phyloP scores from a whole-genome alignment of 2,797 vertebrate species.

The Botia almorhae region DNA sequence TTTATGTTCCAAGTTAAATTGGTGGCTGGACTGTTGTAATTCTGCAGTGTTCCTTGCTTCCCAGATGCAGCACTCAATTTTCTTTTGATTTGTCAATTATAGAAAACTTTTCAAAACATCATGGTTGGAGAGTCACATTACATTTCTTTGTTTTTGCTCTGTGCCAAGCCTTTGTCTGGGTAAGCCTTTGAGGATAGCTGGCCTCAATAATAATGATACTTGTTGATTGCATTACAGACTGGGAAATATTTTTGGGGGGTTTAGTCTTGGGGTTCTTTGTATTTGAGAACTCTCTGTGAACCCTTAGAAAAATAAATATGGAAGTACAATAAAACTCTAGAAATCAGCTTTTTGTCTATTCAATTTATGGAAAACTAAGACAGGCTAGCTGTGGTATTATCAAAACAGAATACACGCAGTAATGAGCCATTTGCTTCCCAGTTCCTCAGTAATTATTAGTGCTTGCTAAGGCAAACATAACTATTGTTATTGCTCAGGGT shows the following conservation, averaged over 20 bases:
- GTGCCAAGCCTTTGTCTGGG: constrained; percentile 64
- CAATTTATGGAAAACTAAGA: too few relatives aligned
- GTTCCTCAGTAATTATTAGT: not conserved
- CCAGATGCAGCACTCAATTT: constrained; percentile 75
- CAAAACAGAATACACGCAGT: not conserved
- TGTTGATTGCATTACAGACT: constrained; percentile 70
- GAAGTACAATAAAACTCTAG: not conserved
- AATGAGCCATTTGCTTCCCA: not conserved
- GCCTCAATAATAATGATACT: constrained; percentile 71
- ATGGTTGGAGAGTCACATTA: constrained; percentile 79
- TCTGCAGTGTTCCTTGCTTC: constrained; percentile 77
- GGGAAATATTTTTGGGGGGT: not conserved
- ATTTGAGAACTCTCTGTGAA: constrained; percentile 55
- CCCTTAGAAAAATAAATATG: constrained; percentile 20
- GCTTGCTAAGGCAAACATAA: too few relatives aligned
- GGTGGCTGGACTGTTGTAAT: constrained; percentile 76
- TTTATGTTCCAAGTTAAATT: constrained; percentile 83
- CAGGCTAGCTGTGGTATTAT: not conserved
- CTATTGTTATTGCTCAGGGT: too few relatives aligned
- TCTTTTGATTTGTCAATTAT: constrained; percentile 83
- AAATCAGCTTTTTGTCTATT: too few relatives aligned
- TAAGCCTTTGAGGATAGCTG: constrained; percentile 77
- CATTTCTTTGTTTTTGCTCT: constrained; percentile 78
- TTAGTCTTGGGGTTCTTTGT: constrained; percentile 11
- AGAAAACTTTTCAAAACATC: constrained; percentile 76